phyloP scores from a whole-genome alignment of 2,888 invertebrate species.

The Megaustenia siamemsis region DNA sequence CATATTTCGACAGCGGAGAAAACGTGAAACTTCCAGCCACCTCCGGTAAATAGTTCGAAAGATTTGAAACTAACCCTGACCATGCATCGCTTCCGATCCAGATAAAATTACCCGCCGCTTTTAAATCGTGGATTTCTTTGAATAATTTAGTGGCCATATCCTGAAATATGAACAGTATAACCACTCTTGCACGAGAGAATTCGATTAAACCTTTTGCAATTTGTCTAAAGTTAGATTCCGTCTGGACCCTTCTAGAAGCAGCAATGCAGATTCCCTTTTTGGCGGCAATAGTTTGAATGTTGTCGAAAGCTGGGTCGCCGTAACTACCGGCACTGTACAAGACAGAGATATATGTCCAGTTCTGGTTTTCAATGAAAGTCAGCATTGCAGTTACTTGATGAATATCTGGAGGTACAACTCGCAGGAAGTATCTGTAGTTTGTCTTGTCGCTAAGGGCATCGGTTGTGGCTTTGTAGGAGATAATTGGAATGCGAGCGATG shows the following conservation, averaged over 20 bases:
- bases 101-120: constrained; percentile 61
- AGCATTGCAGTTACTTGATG: constrained; percentile 65
- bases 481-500: constrained; percentile 37
- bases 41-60: constrained; percentile 58
- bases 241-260: constrained; percentile 34
- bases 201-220: background rate
- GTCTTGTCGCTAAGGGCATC: constrained; percentile 65
- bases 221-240: background rate
- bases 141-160: constrained; percentile 54
- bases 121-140: constrained; percentile 48
- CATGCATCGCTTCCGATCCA: constrained; percentile 71
- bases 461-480: constrained; percentile 63
- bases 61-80: constrained; percentile 41
- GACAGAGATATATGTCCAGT: constrained; percentile 89
- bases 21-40: constrained; percentile 63
- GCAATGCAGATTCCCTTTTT: constrained; percentile 64
- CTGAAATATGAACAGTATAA: constrained; percentile 65
- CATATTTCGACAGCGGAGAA: background rate
- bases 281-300: constrained; percentile 55
- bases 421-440: constrained; percentile 67
- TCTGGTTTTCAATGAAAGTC: constrained; percentile 72
- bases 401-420: constrained; percentile 69
- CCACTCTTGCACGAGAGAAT: constrained; percentile 57
- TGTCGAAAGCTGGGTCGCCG: constrained; percentile 64
- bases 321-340: constrained; percentile 85